phyloP scores from a whole-genome alignment of 2,888 invertebrate genomes.

The Trissolcus brochymenae region DNA sequence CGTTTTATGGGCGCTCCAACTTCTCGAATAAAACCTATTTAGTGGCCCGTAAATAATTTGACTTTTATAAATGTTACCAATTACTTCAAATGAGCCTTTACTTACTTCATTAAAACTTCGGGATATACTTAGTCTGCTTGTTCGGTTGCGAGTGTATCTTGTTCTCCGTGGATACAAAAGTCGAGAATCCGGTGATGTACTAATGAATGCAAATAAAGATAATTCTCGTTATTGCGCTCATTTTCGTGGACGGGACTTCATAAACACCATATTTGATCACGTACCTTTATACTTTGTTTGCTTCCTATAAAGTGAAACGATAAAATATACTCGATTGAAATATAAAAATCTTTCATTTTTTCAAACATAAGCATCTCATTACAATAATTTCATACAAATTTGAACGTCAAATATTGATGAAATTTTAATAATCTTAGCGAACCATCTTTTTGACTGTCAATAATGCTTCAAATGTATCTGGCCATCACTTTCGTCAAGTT shows the following conservation, averaged over 20 bases:
- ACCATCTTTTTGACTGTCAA: neutral
- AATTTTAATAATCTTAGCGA: neutral
- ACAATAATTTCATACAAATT: neutral
- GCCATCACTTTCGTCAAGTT: too few relatives aligned
- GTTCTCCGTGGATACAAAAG: constrained; percentile 15
- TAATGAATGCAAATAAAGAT: constrained; percentile 29
- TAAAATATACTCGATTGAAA: neutral
- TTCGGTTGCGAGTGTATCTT: constrained; percentile 30
- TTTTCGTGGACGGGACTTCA: constrained; percentile 10
- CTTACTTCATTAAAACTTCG: constrained; percentile 51
- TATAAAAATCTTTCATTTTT: too few relatives aligned
- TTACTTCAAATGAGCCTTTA: constrained; percentile 43
- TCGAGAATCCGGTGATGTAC: constrained; percentile 3
- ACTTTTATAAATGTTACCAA: constrained; percentile 53
- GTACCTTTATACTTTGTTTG: neutral
- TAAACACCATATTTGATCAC: constrained; percentile 6
- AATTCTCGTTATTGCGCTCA: constrained; percentile 4
- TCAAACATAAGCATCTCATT: too few relatives aligned
- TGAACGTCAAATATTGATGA: neutral
- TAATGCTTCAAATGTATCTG: neutral
- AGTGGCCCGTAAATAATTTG: constrained; percentile 52
- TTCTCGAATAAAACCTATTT: constrained; percentile 46
- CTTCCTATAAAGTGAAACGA: neutral
- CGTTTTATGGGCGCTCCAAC: constrained; percentile 43
- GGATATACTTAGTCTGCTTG: constrained; percentile 6